A percentile compares a stretch with the other conserved stretches of the same genome.
Conservation (phyloP, 2,113 vertebrate species). For the Oplegnathus fasciatus region DNA sequence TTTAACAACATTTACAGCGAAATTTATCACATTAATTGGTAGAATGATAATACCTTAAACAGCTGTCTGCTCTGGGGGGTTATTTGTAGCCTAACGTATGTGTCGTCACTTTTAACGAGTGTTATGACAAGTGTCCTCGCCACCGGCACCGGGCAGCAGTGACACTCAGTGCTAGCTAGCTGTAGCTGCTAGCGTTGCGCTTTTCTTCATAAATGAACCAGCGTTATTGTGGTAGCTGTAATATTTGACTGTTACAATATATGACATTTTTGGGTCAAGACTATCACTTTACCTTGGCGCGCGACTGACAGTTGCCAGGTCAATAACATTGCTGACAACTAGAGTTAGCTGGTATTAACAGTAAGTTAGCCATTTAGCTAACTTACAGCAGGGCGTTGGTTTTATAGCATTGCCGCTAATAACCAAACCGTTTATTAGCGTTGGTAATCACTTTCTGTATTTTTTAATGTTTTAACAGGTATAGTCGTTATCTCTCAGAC, state of each 20-base stretch:
- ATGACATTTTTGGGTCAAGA: not conserved
- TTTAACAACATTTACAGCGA: not conserved
- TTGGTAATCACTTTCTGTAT: not conserved
- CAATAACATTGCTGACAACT: not conserved
- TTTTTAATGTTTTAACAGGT: conserved; percentile 7
- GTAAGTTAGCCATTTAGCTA: conserved; percentile 60
- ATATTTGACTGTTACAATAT: not conserved
- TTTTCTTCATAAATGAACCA: not conserved
- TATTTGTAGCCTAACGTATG: not conserved
- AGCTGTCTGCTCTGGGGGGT: not conserved
- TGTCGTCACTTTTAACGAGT: conserved; percentile 57
- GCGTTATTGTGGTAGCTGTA: not conserved
- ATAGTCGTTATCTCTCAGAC: conserved; percentile 40
- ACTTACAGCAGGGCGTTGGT: conserved; percentile 52
- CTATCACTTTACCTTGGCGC: not conserved
- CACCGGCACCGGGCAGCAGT: conserved; percentile 62
- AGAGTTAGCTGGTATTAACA: not conserved
- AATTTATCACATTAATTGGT: not conserved
- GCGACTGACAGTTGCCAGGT: not conserved
- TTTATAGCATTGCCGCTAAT: not conserved
- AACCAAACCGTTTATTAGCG: no score
- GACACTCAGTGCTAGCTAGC: conserved; percentile 63
- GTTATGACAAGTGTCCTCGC: conserved; percentile 52
- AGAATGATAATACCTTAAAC: fast-evolving
- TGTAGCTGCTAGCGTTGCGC: conserved; percentile 59